phyloP scores from a whole-genome alignment of 2,888 invertebrate species.

The Xestoiulus laeticollis region DNA sequence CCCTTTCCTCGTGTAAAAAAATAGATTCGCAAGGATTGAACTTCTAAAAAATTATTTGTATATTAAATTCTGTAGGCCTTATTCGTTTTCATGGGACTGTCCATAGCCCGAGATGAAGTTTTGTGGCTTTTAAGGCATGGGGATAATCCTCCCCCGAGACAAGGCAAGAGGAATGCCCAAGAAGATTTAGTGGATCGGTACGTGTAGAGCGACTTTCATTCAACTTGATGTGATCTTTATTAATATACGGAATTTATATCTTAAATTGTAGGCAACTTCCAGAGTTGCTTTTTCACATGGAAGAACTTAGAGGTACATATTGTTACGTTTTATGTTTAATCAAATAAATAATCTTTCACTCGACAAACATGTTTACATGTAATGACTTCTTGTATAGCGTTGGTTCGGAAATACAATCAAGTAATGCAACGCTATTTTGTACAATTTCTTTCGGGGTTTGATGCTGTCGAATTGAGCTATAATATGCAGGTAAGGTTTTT shows the following conservation, averaged over 20 bases:
- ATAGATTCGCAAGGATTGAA: neutral
- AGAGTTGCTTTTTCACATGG: constrained; percentile 97
- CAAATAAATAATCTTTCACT: neutral
- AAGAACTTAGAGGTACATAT: constrained; percentile 82
- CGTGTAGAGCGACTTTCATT: constrained; percentile 58
- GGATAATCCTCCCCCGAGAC: constrained; percentile 88
- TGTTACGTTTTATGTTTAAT: neutral
- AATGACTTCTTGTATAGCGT: constrained; percentile 63
- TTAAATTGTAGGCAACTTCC: constrained; percentile 80
- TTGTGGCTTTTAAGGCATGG: constrained; percentile 95
- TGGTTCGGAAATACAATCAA: constrained; percentile 95
- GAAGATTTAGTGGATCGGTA: constrained; percentile 86
- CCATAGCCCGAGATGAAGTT: constrained; percentile 96
- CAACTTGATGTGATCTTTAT: neutral
- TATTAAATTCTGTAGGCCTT: constrained; percentile 71
- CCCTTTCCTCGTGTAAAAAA: neutral
- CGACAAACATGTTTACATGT: neutral
- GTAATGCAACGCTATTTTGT: constrained; percentile 98
- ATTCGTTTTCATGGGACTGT: constrained; percentile 94
- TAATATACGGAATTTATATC: neutral
- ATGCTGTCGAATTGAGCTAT: constrained; percentile 88
- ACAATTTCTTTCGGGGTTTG: constrained; percentile 95
- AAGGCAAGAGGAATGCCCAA: constrained; percentile 74
- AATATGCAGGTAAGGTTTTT: constrained; percentile 77
- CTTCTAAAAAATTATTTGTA: neutral